These are phyloP conservation scores for Trichonephila inaurata DNA, from an alignment of 1,140 invertebrate genomes.

Conservation along the genomic window DNA sequence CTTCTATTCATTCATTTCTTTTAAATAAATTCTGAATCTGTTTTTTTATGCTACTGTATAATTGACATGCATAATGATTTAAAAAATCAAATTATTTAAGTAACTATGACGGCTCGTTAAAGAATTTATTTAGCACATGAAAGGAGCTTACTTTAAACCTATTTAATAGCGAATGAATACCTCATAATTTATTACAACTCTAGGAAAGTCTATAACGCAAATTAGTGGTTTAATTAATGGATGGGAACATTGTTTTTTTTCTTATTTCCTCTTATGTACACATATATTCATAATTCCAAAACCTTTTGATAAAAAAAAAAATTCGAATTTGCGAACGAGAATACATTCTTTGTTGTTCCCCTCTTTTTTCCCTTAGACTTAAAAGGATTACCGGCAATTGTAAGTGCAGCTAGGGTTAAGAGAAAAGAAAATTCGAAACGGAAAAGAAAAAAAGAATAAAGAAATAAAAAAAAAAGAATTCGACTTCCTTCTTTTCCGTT, in stretches of 20 bases:
- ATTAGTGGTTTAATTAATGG: conserved; percentile 33
- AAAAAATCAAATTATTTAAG: too few species aligned
- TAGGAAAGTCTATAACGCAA: not conserved
- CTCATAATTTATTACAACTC: not conserved
- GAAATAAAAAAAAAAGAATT: conserved; percentile 6
- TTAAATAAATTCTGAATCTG: too few species aligned
- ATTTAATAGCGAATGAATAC: not conserved
- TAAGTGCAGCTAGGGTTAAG: not conserved
- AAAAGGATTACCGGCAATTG: conserved; percentile 39
- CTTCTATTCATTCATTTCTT: too few species aligned
- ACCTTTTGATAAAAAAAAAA: not conserved
- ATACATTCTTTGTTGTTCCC: conserved; percentile 9
- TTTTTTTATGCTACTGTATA: too few species aligned
- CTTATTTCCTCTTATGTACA: not conserved
- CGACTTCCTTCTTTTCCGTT: conserved; percentile 19
- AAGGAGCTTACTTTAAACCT: not conserved
- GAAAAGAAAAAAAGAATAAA: not conserved
- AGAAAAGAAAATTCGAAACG: conserved; percentile 11
- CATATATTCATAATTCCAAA: conserved; percentile 22
- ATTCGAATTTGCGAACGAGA: not conserved
- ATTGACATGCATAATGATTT: too few species aligned
- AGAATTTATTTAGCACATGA: not conserved
- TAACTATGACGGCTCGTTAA: too few species aligned
- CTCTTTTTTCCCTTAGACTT: not conserved
- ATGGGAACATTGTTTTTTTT: not conserved